Evolutionary conservation across 2,113 vertebrate species (phyloP).

Genomic region (Rallus limicola): DNA sequence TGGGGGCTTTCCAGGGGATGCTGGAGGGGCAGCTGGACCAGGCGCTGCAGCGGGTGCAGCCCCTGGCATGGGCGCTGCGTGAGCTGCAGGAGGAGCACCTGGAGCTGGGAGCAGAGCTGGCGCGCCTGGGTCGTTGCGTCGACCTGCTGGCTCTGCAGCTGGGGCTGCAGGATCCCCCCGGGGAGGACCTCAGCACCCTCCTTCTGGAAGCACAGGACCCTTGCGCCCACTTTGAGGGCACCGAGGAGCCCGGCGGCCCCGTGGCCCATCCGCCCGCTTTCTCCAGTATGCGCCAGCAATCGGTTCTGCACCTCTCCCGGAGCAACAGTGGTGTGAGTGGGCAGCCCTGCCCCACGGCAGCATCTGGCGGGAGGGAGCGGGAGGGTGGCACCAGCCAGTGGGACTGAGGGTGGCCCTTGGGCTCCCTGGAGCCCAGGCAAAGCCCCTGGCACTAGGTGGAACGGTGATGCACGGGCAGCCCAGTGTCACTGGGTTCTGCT

Average conservation of each 20-base stretch:
- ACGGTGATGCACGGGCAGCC: rapidly evolving
- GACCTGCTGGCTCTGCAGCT: constrained; percentile 75
- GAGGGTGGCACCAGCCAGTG: rapidly evolving
- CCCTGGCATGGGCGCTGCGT: constrained; percentile 60
- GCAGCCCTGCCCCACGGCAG: neutral
- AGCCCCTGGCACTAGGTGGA: neutral
- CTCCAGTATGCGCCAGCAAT: constrained; percentile 77
- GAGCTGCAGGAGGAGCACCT: constrained; percentile 82
- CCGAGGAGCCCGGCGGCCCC: constrained; percentile 36
- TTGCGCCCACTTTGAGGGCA: constrained; percentile 69
- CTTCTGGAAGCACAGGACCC: constrained; percentile 71
- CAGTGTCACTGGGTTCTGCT: neutral
- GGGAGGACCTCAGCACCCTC: constrained; percentile 70
- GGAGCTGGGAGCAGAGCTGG: constrained; percentile 81
- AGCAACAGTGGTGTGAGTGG: constrained; percentile 79
- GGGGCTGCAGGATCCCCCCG: constrained; percentile 17
- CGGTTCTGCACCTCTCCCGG: constrained; percentile 65
- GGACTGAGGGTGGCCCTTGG: neutral
- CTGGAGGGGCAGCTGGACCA: constrained; percentile 78
- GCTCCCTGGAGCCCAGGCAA: neutral
- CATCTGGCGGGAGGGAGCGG: neutral
- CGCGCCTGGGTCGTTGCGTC: constrained; percentile 75
- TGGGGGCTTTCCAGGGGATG: constrained; percentile 76
- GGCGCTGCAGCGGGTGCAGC: neutral
- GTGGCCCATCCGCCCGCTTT: constrained; percentile 82